Percentiles rank a stretch among this genome's conserved stretches.
phyloP scores from a whole-genome alignment of 2,797 vertebrate species.

The Huso huso region DNA sequence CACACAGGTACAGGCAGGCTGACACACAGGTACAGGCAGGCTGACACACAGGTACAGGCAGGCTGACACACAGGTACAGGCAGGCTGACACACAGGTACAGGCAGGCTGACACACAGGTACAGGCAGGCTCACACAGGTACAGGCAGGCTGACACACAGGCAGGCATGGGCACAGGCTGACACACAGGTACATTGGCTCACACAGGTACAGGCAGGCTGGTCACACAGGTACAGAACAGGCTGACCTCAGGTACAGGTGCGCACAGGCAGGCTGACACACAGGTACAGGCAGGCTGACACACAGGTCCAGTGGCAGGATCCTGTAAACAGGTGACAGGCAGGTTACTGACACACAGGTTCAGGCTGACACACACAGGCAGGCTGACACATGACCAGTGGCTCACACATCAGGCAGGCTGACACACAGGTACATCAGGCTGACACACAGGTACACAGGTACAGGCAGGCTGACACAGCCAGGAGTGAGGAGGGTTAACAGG shows the following conservation, averaged over 20 bases:
- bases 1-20: neutral
- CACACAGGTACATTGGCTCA: no score
- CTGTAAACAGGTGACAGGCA: neutral
- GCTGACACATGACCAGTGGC: no score
- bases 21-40: neutral
- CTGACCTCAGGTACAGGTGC: no score
- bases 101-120: neutral
- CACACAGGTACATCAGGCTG: neutral
- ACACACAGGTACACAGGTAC: neutral
- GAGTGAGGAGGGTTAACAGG: no score
- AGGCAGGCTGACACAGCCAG: neutral
- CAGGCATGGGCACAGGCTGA: no score
- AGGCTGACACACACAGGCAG: neutral
- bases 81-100: neutral
- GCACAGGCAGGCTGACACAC: no score
- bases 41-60: neutral
- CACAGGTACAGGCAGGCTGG: no score
- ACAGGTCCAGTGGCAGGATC: neutral
- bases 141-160: no score
- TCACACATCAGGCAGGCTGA: neutral
- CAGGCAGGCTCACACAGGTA: neutral
- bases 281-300: neutral
- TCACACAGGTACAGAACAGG: no score
- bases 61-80: no score
- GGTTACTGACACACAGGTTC: neutral